A percentile compares a stretch with the other conserved stretches of the same genome.
Conservation (phyloP, 1,140 invertebrate genomes). For the Heliconius congener region DNA sequence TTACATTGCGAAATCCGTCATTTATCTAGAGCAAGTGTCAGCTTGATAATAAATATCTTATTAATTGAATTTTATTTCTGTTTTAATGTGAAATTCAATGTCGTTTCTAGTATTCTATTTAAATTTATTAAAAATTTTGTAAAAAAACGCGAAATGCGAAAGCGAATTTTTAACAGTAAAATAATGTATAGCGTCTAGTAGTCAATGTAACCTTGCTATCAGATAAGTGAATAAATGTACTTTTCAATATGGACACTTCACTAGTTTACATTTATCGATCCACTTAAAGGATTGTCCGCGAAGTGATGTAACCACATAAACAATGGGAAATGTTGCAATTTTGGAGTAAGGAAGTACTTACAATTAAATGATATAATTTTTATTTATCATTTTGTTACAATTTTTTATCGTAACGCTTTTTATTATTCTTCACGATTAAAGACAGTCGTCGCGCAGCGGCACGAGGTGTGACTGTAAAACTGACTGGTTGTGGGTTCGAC, state of each 20-base stretch:
- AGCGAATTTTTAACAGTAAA: background rate
- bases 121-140: background rate
- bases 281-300: constrained; percentile 47
- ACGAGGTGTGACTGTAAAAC: too few species aligned
- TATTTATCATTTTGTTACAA: too few species aligned
- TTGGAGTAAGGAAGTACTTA: background rate
- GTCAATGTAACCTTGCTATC: constrained; percentile 41
- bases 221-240: constrained; percentile 57
- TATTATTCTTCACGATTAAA: too few species aligned
- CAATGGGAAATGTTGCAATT: constrained; percentile 30
- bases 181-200: background rate
- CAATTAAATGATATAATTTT: too few species aligned
- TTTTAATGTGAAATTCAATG: constrained; percentile 12
- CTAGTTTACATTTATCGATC: constrained; percentile 48
- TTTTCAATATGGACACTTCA: constrained; percentile 47
- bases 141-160: constrained; percentile 11
- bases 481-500: too few species aligned
- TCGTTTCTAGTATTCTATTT: background rate
- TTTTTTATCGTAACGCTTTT: too few species aligned
- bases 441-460: too few species aligned
- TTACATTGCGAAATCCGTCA: constrained; percentile 14
- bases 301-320: constrained; percentile 45
- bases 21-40: constrained; percentile 13
- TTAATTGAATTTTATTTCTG: background rate
- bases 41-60: background rate